Conservation (phyloP, 1,140 invertebrate genomes). For the Zaprionus taronus region DNA sequence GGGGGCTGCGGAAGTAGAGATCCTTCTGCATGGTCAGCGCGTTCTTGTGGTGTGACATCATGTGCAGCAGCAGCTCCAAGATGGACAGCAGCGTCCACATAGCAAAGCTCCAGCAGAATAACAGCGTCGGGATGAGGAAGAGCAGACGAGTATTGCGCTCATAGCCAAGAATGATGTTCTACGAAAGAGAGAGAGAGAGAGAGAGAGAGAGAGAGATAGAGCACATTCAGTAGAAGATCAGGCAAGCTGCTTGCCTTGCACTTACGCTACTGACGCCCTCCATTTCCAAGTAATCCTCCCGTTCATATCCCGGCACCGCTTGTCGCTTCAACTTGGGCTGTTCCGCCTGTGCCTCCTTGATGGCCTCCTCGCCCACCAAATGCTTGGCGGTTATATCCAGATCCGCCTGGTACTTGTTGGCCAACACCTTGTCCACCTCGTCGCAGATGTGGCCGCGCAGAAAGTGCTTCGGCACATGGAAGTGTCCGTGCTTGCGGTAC, state of each 20-base stretch:
- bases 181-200: background rate
- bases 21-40: constrained; percentile 84
- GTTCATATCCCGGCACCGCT: constrained; percentile 59
- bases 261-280: constrained; percentile 77
- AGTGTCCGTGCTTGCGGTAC: constrained; percentile 72
- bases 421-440: constrained; percentile 63
- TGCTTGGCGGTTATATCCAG: constrained; percentile 55
- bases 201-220: background rate
- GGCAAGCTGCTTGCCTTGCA: background rate
- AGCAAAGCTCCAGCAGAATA: constrained; percentile 80
- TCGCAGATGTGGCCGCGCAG: constrained; percentile 65
- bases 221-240: background rate
- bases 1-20: constrained; percentile 86
- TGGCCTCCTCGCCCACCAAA: constrained; percentile 30
- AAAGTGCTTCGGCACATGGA: constrained; percentile 71
- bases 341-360: background rate
- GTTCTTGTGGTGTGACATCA: constrained; percentile 86
- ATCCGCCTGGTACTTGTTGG: constrained; percentile 54
- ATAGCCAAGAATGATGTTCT: constrained; percentile 84
- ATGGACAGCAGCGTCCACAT: constrained; percentile 63
- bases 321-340: constrained; percentile 35
- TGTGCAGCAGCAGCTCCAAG: constrained; percentile 85
- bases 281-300: constrained; percentile 76
- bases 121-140: constrained; percentile 83
- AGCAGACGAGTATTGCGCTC: constrained; percentile 62